Base-by-base conservation (phyloP, 1,140 invertebrate genomes). In the Eulimnadia texana region DNA sequence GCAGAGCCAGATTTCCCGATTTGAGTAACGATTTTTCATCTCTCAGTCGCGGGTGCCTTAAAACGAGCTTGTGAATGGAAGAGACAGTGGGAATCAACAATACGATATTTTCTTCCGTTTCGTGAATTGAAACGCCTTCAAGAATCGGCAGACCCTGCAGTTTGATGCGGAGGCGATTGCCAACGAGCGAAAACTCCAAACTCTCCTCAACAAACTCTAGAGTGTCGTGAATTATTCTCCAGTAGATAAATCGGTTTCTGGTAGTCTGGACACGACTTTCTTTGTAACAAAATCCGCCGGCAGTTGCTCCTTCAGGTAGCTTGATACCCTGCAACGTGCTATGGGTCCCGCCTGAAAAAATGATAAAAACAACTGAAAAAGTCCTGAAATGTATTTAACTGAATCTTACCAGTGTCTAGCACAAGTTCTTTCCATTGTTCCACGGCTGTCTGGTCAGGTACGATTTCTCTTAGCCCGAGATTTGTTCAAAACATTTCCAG, bases 291-390 rank as follows among this genome's bases (percentile, higher is more conserved):
- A 88, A 94, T 19, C 88, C 90, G 42, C 90, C 90, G 47, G 88
- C 86, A 74, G 83, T 84, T 50, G 88, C 86, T 74, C 83, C 84
- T 71, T 93, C 88, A 55, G 86, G 83, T 23, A 92, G 80, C 78
- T 94, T 94, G 49, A 94, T 89, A 69, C 94, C 91, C 76, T 94
- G 90, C 51, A 95, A 74, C 19, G 89, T 93, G 73, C 89, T 92
- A 72, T 92, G 89, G 61, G 87, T 89, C 56, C 87, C 90, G 66
- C 86, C 88, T 90, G 67, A 60, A 50, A 33, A 23, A 65, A 63
- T 53, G 65, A 3, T 20, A 58, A 13, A 50, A 58, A 42, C 24
- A 50, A 13, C n/a, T 50, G 16, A 16, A 6, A 1, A 54, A 47
- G 24, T 58, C 10, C 60, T 61, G 33, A 64, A 27, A 33, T 19